Evolutionary conservation across 2,113 vertebrate genomes (phyloP).

Genomic region (Platycercus adscitus): DNA sequence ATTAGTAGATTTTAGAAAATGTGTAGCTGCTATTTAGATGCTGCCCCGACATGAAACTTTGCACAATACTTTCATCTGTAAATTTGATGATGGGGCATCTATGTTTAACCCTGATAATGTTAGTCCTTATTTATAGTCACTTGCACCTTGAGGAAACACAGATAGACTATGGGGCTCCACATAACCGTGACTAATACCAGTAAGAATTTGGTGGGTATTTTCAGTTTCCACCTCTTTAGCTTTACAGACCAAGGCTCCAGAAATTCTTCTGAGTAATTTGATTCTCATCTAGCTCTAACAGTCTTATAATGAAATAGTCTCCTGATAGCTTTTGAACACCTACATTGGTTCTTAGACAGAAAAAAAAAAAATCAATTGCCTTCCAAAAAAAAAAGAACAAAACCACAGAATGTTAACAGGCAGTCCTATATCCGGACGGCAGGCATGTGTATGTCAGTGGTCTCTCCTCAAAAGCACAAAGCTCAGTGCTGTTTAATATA

Average conservation of each 20-base stretch:
- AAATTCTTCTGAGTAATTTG: neutral
- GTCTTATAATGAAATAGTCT: neutral
- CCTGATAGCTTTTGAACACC: neutral
- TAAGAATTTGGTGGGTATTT: neutral
- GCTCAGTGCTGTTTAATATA: neutral
- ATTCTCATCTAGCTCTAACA: neutral
- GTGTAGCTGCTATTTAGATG: neutral
- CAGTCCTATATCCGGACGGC: neutral
- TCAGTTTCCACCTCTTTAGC: rapidly evolving
- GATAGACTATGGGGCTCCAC: neutral
- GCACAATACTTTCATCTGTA: neutral
- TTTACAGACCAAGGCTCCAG: neutral
- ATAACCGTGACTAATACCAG: neutral
- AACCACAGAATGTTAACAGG: neutral
- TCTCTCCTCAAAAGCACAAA: neutral
- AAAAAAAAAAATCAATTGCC: neutral
- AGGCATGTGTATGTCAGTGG: neutral
- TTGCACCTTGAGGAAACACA: neutral
- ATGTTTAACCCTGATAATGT: neutral
- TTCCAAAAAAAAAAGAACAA: neutral
- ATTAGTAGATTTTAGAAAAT: neutral
- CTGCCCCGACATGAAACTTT: neutral
- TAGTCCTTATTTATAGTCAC: neutral
- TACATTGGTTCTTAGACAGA: neutral
- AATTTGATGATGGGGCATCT: neutral